These are phyloP conservation scores for Frieseomelitta varia DNA, from an alignment of 1,140 invertebrate species.

Conservation along the genomic window DNA sequence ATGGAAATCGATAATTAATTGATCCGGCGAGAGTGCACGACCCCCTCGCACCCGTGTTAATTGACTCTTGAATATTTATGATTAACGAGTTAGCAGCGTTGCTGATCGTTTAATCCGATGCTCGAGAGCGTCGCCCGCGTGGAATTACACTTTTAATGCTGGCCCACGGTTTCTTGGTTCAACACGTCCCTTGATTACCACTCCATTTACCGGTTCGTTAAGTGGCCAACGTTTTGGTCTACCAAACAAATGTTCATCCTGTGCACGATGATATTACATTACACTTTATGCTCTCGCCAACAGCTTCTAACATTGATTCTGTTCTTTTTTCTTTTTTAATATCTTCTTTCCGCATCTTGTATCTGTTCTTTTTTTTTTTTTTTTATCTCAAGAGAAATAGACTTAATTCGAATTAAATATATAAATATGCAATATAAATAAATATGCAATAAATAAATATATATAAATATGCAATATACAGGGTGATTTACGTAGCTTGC, in stretches of 20 bases:
- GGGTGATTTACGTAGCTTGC: too few species aligned
- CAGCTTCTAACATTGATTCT: neutral
- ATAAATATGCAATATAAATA: too few species aligned
- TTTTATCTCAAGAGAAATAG: neutral
- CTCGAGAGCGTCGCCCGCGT: neutral
- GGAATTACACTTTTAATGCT: neutral
- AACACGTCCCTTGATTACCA: constrained; percentile 3
- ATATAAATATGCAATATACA: too few species aligned
- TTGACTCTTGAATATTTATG: constrained; percentile 74
- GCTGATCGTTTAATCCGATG: constrained; percentile 31
- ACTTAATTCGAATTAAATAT: too few species aligned
- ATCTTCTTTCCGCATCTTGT: neutral
- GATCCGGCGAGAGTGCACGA: constrained; percentile 57
- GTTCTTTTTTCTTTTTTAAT: neutral
- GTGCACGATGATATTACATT: neutral
- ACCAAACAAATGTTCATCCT: constrained; percentile 8
- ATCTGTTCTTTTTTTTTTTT: neutral
- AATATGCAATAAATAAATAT: too few species aligned
- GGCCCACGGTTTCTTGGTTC: constrained; percentile 13
- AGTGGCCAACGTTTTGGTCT: neutral
- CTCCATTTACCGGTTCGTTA: constrained; percentile 14
- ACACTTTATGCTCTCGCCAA: too few species aligned
- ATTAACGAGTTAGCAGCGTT: constrained; percentile 63
- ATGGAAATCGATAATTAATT: constrained; percentile 76
- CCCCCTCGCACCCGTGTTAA: constrained; percentile 56